Conservation (phyloP, 2,797 vertebrate species). For the Gorsachius magnificus region DNA sequence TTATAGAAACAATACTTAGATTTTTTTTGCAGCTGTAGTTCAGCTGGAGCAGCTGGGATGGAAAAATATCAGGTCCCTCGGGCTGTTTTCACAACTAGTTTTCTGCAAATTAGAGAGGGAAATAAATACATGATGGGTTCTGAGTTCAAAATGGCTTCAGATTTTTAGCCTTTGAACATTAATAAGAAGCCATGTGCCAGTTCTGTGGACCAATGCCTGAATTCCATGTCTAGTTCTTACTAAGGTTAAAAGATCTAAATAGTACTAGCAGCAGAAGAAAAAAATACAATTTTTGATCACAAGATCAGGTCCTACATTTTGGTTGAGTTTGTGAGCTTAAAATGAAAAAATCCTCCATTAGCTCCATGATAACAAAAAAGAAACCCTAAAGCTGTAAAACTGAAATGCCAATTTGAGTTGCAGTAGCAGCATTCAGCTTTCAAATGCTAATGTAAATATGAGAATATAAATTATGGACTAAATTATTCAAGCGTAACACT, state of each 20-base stretch:
- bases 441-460: slow-evolving; percentile 7
- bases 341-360: neutral
- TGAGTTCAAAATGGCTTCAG: slow-evolving; percentile 71
- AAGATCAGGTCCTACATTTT: neutral
- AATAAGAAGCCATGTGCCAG: slow-evolving; percentile 52
- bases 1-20: slow-evolving; percentile 73
- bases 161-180: slow-evolving; percentile 71
- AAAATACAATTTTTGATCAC: neutral
- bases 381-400: slow-evolving; percentile 45
- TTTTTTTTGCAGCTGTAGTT: slow-evolving; percentile 75
- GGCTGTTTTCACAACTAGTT: slow-evolving; percentile 71
- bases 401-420: neutral
- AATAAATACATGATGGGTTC: slow-evolving; percentile 70
- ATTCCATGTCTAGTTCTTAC: neutral
- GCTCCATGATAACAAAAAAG: neutral
- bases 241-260: neutral
- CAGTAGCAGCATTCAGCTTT: neutral
- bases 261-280: neutral
- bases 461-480: slow-evolving; percentile 25
- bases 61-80: slow-evolving; percentile 65
- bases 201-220: neutral
- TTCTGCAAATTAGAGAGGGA: slow-evolving; percentile 78
- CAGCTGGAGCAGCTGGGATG: slow-evolving; percentile 74
- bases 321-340: slow-evolving; percentile 15
- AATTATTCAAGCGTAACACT: neutral